These are phyloP conservation scores for Acanthis flammea DNA, from an alignment of 2,797 vertebrate species.

Conservation along the genomic window DNA sequence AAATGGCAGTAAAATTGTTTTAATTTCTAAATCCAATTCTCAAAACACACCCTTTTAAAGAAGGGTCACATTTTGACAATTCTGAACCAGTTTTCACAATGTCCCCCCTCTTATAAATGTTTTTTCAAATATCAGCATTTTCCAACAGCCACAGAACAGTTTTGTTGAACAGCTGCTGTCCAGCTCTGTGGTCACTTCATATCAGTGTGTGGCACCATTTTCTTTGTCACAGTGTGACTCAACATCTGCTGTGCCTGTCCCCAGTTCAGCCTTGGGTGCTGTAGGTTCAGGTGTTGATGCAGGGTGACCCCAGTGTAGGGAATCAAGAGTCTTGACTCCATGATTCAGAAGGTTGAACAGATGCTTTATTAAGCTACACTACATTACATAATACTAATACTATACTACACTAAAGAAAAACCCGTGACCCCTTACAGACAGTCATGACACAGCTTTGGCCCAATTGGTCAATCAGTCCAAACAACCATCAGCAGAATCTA, in stretches of 20 bases:
- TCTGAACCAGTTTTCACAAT: not conserved
- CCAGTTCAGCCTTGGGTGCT: not conserved
- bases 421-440: not conserved
- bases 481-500: not conserved
- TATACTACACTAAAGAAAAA: not conserved
- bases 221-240: not conserved
- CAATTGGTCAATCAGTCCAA: not conserved
- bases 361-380: not conserved
- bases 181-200: fast-evolving
- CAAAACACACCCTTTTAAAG: not conserved
- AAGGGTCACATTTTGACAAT: not conserved
- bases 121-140: not conserved
- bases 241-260: not conserved
- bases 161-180: not conserved
- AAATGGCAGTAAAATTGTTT: not conserved
- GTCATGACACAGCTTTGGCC: not conserved
- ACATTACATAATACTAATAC: not conserved
- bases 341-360: not conserved
- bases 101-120: not conserved
- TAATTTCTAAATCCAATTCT: not conserved
- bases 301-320: not conserved
- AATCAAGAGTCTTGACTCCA: not conserved
- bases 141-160: not conserved
- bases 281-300: not conserved
- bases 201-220: not conserved